Percentiles rank a stretch among this genome's conserved stretches.
These are phyloP conservation scores for Drosophila erecta DNA, from an alignment of 1,140 invertebrate species.

Conservation along the genomic window DNA sequence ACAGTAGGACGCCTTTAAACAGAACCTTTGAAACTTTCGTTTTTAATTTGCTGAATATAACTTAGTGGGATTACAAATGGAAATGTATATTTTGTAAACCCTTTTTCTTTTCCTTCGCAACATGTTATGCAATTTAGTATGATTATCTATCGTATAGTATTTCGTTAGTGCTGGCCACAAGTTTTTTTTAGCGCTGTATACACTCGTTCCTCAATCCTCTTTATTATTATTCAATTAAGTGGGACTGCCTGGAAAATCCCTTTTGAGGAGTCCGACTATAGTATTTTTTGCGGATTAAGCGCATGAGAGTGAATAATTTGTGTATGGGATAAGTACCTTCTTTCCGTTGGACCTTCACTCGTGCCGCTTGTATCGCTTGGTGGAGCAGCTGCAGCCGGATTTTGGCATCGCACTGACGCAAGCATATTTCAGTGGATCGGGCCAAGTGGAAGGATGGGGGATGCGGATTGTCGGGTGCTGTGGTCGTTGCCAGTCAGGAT, in stretches of 20 bases:
- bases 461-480: slow-evolving; percentile 16
- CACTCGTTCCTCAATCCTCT: not conserved
- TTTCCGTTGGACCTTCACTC: slow-evolving; percentile 2
- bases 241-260: slow-evolving; percentile 1
- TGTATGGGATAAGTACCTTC: slow-evolving; percentile 13
- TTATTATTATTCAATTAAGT: slow-evolving; percentile 4
- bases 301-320: slow-evolving; percentile 28
- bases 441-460: not conserved
- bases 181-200: too few species aligned
- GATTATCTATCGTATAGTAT: too few species aligned
- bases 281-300: slow-evolving; percentile 34
- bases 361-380: slow-evolving; percentile 32
- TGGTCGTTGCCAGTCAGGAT: slow-evolving; percentile 54
- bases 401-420: slow-evolving; percentile 47
- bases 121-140: too few species aligned
- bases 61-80: too few species aligned
- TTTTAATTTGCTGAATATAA: not conserved
- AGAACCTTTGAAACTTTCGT: not conserved
- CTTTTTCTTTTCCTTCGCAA: too few species aligned
- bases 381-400: slow-evolving; percentile 42
- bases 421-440: slow-evolving; percentile 43
- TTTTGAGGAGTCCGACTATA: slow-evolving; percentile 8
- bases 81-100: too few species aligned
- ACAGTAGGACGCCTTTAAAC: not conserved
- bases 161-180: too few species aligned